phyloP scores from a whole-genome alignment of 1,140 invertebrate species.

The Pogonus chalceus region DNA sequence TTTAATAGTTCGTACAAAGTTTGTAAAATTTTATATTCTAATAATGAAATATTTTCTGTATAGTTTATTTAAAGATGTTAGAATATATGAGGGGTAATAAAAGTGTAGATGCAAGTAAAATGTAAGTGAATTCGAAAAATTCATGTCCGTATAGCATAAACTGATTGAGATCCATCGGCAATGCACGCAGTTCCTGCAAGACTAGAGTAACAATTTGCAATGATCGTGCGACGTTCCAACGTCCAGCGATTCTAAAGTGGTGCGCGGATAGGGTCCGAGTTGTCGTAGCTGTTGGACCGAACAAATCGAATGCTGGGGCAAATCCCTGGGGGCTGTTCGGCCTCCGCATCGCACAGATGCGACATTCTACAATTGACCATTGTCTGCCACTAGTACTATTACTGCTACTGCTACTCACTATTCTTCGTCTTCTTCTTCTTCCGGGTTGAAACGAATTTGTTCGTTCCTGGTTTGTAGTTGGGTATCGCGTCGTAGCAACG shows the following conservation, averaged over 20 bases:
- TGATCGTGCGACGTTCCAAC: neutral
- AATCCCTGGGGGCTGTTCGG: neutral
- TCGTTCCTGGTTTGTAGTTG: neutral
- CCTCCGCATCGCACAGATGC: conserved; percentile 3
- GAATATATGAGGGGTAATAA: too few species aligned
- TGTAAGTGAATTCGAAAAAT: too few species aligned
- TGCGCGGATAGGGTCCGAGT: neutral
- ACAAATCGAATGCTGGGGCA: conserved; percentile 5
- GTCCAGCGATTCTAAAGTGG: conserved; percentile 2
- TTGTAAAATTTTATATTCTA: too few species aligned
- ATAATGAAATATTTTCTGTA: too few species aligned
- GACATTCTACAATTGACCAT: conserved; percentile 4
- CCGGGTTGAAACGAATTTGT: too few species aligned
- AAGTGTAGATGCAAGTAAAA: too few species aligned
- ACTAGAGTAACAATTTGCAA: neutral
- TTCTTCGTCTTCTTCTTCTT: neutral
- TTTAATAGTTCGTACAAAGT: too few species aligned
- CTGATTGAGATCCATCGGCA: too few species aligned
- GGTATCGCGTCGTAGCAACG: neutral
- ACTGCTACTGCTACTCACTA: too few species aligned
- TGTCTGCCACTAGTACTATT: too few species aligned
- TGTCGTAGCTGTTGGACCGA: neutral
- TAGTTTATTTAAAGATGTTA: too few species aligned
- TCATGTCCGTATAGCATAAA: too few species aligned
- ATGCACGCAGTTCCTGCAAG: neutral